Percentiles rank a stretch among this genome's conserved stretches.
Conservation (phyloP, 2,113 vertebrate species). For the Pandion haliaetus region DNA sequence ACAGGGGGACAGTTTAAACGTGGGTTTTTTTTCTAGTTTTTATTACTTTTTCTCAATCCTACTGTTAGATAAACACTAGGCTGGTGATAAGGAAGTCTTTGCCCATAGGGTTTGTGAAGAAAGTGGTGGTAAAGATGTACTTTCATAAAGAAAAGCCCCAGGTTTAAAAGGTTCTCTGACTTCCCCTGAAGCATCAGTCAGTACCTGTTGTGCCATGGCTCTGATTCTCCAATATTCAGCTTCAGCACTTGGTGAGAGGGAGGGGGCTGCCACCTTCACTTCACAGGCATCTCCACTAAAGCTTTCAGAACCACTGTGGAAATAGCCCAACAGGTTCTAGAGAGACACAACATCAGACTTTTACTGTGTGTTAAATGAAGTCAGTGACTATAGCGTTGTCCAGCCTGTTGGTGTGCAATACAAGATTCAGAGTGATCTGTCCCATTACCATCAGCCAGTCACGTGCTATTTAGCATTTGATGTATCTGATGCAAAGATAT, state of each 20-base stretch:
- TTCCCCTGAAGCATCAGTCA: neutral
- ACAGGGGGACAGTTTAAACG: neutral
- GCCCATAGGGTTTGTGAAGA: neutral
- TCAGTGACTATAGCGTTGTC: neutral
- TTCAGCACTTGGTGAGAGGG: slow-evolving; percentile 88
- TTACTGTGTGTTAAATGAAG: neutral
- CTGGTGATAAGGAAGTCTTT: neutral
- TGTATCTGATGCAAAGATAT: neutral
- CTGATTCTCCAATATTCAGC: slow-evolving; percentile 96
- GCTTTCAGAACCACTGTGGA: slow-evolving; percentile 91
- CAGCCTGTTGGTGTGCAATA: neutral
- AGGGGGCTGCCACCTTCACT: slow-evolving; percentile 94
- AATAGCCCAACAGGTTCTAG: slow-evolving; percentile 94
- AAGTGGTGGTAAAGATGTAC: neutral
- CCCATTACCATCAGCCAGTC: neutral
- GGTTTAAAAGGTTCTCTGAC: neutral
- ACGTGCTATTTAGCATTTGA: neutral
- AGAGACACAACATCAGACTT: slow-evolving; percentile 22
- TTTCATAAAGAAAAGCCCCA: neutral
- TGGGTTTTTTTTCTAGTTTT: neutral
- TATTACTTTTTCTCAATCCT: neutral
- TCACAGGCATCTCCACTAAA: slow-evolving; percentile 95
- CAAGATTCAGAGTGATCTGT: neutral
- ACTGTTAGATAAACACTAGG: neutral
- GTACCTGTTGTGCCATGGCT: slow-evolving; percentile 98